Percentiles rank a stretch among this genome's conserved stretches.
phyloP scores from a whole-genome alignment of 1,140 invertebrate species.

The Ceratosolen solmsi region DNA sequence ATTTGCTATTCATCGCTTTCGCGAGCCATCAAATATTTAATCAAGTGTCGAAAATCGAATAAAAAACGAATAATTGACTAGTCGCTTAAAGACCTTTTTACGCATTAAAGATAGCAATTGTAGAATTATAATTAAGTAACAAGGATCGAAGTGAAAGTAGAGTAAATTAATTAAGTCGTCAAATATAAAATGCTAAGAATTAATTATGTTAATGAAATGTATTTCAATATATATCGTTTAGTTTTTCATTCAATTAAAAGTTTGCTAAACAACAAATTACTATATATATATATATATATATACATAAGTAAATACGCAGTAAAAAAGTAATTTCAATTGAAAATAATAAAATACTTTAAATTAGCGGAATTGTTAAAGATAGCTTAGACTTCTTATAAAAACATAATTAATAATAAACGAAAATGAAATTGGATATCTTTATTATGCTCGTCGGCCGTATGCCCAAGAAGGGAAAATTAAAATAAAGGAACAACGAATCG shows the following conservation, averaged over 20 bases:
- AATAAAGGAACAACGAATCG: background rate
- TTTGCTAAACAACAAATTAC: too few relatives aligned
- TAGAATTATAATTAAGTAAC: background rate
- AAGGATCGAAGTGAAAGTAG: background rate
- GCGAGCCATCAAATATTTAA: too few relatives aligned
- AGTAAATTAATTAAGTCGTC: background rate
- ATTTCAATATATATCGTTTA: background rate
- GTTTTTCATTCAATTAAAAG: background rate
- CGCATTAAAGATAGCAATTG: background rate
- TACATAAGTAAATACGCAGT: too few relatives aligned
- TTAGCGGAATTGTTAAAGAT: background rate
- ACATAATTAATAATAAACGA: too few relatives aligned
- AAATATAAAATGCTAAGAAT: background rate
- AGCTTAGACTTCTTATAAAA: background rate
- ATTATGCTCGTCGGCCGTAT: background rate
- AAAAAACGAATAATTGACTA: too few relatives aligned
- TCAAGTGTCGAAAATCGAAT: too few relatives aligned
- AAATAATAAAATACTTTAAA: background rate
- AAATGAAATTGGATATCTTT: conserved; percentile 21
- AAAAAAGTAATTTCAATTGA: background rate
- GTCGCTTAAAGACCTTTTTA: too few relatives aligned
- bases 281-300: too few relatives aligned
- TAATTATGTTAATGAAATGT: background rate
- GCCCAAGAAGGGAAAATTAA: conserved; percentile 28
- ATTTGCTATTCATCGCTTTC: too few relatives aligned